Base-by-base conservation (phyloP, 2,113 vertebrate genomes). In the Ardeotis arabs region DNA sequence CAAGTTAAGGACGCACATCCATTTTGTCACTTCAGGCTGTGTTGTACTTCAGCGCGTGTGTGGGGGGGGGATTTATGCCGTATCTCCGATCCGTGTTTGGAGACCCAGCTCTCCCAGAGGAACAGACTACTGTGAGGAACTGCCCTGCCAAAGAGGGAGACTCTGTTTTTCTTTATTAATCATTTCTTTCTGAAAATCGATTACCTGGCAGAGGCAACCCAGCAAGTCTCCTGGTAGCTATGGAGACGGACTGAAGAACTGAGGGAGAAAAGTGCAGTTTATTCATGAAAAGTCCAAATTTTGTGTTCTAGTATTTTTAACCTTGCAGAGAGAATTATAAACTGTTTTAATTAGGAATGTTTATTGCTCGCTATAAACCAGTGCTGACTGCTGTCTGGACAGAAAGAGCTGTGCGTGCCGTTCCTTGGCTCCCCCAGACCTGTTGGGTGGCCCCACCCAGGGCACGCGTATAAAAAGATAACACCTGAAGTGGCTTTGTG, bases 281-380 rank as follows among this genome's bases (percentile, higher is more conserved):
- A 95, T 93, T 94, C 96, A 96, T 53, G 83, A 96, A 87, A 95
- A 92, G 74, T 92, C 96, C 93, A 77, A 59, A 92, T 93, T 95
- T 74, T 81, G 33, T n/a, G 19, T 92, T 89, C 81, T 58, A 41
- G 90, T 93, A 58, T 96, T 97, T 97, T 88, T 80, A 92, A 93
- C 82, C 72, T 87, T 59, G 80, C 5, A 2, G 37, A 90, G 89
- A 91, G 87, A 78, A 82, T 92, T 87, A 86, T 22, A 17, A 96
- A 87, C 87, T 45, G 4, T 78, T 95, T 95, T 88, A 91, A 94
- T 96, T 91, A 88, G 76, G 67, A 62, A 7, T 49, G 77, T 84
- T 96, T 95, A 56, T 87, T 33, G 56, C 78, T 89, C 67, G 68
- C 94, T 78, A 14, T 56, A 75, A 86, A 92, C 53, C 12, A 28